These are phyloP conservation scores for Drosophila meridiana DNA, from an alignment of 2,888 invertebrate genomes.

Conservation along the genomic window DNA sequence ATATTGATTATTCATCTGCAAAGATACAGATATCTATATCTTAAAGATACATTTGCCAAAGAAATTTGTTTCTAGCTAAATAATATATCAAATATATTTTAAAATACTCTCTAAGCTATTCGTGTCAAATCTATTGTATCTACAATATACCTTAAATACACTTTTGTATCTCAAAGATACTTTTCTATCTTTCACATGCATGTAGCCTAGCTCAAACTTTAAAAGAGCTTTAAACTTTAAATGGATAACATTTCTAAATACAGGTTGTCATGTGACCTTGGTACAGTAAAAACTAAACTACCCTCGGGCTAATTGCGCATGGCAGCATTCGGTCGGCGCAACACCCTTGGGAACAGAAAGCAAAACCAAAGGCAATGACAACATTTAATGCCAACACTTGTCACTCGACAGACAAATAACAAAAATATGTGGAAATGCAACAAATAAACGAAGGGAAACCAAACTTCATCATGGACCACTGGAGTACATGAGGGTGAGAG, in stretches of 20 bases:
- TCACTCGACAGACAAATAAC: constrained; percentile 74
- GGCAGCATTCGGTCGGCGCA: constrained; percentile 36
- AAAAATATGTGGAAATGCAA: constrained; percentile 79
- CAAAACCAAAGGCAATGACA: constrained; percentile 30
- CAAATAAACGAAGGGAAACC: constrained; percentile 45
- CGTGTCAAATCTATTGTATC: no score
- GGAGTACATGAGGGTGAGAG: constrained; percentile 41
- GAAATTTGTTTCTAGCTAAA: no score
- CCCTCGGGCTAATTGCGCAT: constrained; percentile 26
- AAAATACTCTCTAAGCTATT: no score
- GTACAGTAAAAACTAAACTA: constrained; percentile 11
- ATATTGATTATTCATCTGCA: background rate
- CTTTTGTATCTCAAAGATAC: background rate
- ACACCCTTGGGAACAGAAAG: constrained; percentile 67
- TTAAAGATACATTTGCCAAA: no score
- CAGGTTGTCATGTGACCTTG: constrained; percentile 36
- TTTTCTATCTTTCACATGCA: background rate
- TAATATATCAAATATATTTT: no score
- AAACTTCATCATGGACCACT: constrained; percentile 20
- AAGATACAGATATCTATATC: no score
- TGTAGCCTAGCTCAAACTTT: background rate
- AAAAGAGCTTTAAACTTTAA: background rate
- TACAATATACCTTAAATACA: no score
- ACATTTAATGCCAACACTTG: constrained; percentile 57
- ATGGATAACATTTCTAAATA: background rate